Conservation (phyloP, 2,797 vertebrate genomes). For the Cyclura pinguis region DNA sequence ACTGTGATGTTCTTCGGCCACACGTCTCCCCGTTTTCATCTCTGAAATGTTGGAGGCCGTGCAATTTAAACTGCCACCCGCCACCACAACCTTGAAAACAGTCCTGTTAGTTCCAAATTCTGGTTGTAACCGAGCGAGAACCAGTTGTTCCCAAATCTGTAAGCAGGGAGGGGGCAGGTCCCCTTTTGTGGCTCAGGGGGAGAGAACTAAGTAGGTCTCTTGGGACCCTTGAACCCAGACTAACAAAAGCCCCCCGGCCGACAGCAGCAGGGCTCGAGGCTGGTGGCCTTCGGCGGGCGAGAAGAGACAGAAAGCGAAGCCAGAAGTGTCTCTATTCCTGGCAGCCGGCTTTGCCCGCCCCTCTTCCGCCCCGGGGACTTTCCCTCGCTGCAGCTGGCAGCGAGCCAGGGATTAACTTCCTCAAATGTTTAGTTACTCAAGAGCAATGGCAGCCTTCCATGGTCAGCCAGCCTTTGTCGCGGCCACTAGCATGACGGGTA, state of each 20-base stretch:
- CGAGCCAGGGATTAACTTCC: constrained; percentile 8
- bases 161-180: no score
- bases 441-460: neutral
- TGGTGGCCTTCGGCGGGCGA: neutral
- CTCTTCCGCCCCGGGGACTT: constrained; percentile 7
- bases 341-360: neutral
- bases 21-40: no score
- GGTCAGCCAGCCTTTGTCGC: neutral
- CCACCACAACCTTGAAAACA: no score
- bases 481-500: neutral
- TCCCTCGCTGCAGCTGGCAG: neutral
- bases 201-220: no score
- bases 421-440: neutral
- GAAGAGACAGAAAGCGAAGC: neutral
- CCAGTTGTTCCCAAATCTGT: no score
- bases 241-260: no score
- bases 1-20: no score
- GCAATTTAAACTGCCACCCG: no score
- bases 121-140: no score
- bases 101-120: no score
- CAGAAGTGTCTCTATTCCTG: neutral
- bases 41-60: no score
- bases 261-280: neutral
- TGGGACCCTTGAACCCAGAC: no score
- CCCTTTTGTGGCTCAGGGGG: neutral